Base-by-base conservation (phyloP, 2,797 vertebrate species). In the Halcyon chelicuti region DNA sequence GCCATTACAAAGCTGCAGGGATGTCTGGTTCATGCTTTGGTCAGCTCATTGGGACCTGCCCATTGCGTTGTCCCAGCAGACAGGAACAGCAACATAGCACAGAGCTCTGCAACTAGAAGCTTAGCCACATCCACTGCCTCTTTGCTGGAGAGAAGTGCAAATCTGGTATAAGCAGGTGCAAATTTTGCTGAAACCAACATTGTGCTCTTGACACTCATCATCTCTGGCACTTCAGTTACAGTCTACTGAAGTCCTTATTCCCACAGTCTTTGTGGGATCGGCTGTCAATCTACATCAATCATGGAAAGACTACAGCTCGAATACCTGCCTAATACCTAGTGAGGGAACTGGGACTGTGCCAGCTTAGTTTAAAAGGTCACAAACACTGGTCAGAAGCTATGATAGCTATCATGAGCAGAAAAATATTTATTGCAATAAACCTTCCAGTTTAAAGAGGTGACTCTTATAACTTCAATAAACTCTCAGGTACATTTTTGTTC, bases 141-240 rank as follows among this genome's bases (percentile, higher is more conserved):
- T 61, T 66, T 73, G 57, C 85, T 76, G 73, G 28, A 81, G 5
- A 66, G 39, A 88, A 60, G 93, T 86, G 90, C 44, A 94, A 95
- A 96, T 94, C 94, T 79, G 67, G 33, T 54, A 42, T 86, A 94
- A 96, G 76, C 80, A 95, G 63, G 80, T 93, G 91, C 71, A 84
- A 94, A 93, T 91, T 88, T 96, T 66, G 84, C 61, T 79, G 91
- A 71, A 93, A 81, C n/a, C 55, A 84, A n/a, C 61, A 40, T 73
- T 85, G 31, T 19, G 31, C 29, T 75, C 66, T 79, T 61, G 67
- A 73, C 78, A 57, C 42, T 78, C 73, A 88, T 52, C 44, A 22
- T 88, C 67, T 70, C 86, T 79, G 74, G 73, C 40, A 72, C 25
- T 40, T 49, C 71, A 33, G 13, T 73, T 76, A 54, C 12, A 31